Base-by-base conservation (phyloP, 2,797 vertebrate species). In the Paedocypris micromegethes region DNA sequence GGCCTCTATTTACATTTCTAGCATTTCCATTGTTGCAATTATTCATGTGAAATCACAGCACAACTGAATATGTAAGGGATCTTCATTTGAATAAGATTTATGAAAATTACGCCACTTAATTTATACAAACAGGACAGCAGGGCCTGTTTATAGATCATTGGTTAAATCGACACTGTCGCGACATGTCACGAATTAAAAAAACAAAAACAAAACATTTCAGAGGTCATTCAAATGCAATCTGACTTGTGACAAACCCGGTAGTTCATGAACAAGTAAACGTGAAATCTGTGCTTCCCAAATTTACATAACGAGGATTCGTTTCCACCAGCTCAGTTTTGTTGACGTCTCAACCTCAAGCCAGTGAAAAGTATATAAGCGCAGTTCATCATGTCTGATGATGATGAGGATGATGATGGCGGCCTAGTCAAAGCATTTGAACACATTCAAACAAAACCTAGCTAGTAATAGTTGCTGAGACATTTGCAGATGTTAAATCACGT, bases 71-170 rank as follows among this genome's bases (percentile, higher is more conserved):
- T 89, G 87, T 87, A 89, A 89, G 86, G 87, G 87, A 82, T 85
- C 88, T 93, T 95, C 90, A 93, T 93, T 93, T 93, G 90, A 92
- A 91, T 87, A 91, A 91, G 89, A 91, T 91, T 93, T 91, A 91
- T 94, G 90, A 93, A 90, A 93, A 93, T 89, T 84, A 86, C 52
- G 88, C 79, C 83, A 83, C 87, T 88, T 88, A 88, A 92, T 90
- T 88, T 91, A 84, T 82, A 66, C 83, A 83, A 87, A 75, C 75
- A 91, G 89, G 88, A 90, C 89, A 92, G 92, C 82, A 84, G 81
- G 88, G 82, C 88, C 88, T 87, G 83, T 90, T 93, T 93, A 87
- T 91, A 93, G 88, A 84, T 88, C 89, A 80, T 80, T 88, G 87
- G 89, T 87, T 89, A 90, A 89, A 92, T 89, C 86, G 88, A 88